These are phyloP conservation scores for Eciton burchellii DNA, from an alignment of 1,140 invertebrate genomes.

Conservation along the genomic window DNA sequence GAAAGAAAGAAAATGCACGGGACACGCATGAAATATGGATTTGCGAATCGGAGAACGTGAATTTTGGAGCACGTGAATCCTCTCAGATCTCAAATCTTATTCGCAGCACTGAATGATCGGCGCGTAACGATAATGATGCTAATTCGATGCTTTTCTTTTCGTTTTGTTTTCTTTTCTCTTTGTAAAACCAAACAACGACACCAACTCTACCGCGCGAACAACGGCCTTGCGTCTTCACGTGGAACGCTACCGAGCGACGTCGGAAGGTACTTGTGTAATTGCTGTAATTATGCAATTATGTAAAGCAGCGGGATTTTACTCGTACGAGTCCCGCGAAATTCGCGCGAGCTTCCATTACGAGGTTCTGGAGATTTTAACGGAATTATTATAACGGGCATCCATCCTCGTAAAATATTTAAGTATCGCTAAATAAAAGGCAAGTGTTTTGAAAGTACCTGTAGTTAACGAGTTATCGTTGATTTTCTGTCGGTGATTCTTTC, in stretches of 20 bases:
- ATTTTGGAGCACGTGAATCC: too few species aligned
- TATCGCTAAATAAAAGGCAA: neutral
- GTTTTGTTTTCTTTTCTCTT: too few species aligned
- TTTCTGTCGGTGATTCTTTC: too few species aligned
- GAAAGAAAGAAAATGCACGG: constrained; percentile 24
- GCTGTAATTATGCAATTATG: constrained; percentile 34
- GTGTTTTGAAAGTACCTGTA: neutral
- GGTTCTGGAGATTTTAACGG: neutral
- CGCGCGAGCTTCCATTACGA: neutral
- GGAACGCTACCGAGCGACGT: neutral
- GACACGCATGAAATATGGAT: constrained; percentile 38
- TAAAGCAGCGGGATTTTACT: constrained; percentile 18
- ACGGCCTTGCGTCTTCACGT: constrained; percentile 2
- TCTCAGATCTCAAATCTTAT: constrained; percentile 22
- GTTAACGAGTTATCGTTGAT: neutral
- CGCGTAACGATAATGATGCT: too few species aligned
- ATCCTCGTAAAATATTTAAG: neutral
- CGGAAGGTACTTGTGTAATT: constrained; percentile 1
- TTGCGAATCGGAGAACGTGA: neutral
- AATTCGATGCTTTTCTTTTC: constrained; percentile 23
- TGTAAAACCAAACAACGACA: constrained; percentile 28
- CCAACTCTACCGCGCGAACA: constrained; percentile 15
- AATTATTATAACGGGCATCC: neutral
- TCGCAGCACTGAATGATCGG: constrained; percentile 9
- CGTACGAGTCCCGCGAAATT: neutral